These are phyloP conservation scores for Chrysemys picta DNA, from an alignment of 2,113 vertebrate genomes.

Conservation along the genomic window DNA sequence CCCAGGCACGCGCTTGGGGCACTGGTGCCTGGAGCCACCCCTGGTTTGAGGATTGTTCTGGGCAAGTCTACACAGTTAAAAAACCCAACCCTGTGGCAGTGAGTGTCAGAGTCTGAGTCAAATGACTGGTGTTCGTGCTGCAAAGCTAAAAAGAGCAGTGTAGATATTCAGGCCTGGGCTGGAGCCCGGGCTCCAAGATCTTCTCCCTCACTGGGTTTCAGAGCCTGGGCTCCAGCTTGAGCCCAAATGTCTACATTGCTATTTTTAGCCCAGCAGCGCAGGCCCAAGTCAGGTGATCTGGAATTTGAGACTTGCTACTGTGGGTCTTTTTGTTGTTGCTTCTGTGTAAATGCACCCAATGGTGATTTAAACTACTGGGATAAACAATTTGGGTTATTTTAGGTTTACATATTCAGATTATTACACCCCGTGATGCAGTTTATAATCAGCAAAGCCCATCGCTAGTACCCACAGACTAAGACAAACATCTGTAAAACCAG, in stretches of 20 bases:
- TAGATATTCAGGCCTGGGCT: neutral
- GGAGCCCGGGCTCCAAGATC: neutral
- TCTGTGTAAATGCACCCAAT: no score
- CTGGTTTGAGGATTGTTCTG: neutral
- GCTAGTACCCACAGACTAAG: neutral
- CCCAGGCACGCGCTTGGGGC: no score
- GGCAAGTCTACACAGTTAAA: neutral
- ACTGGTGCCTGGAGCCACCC: no score
- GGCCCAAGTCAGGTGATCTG: neutral
- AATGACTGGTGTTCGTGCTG: no score
- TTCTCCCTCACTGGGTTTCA: neutral
- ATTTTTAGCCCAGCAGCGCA: neutral
- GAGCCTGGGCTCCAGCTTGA: neutral
- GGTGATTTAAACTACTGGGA: neutral
- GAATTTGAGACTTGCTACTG: neutral
- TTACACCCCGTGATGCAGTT: slow-evolving; percentile 2
- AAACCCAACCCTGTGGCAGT: no score
- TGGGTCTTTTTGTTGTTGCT: neutral
- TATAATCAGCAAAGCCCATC: neutral
- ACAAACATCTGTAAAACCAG: slow-evolving; percentile 23
- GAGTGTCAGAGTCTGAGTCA: neutral
- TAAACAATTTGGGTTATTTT: slow-evolving; percentile 2
- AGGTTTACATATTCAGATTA: neutral
- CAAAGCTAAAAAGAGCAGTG: neutral
- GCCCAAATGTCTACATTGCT: no score